Percentiles rank a stretch among this genome's conserved stretches.
These are phyloP conservation scores for Eristalinus aeneus DNA, from an alignment of 2,888 invertebrate genomes.

Conservation along the genomic window DNA sequence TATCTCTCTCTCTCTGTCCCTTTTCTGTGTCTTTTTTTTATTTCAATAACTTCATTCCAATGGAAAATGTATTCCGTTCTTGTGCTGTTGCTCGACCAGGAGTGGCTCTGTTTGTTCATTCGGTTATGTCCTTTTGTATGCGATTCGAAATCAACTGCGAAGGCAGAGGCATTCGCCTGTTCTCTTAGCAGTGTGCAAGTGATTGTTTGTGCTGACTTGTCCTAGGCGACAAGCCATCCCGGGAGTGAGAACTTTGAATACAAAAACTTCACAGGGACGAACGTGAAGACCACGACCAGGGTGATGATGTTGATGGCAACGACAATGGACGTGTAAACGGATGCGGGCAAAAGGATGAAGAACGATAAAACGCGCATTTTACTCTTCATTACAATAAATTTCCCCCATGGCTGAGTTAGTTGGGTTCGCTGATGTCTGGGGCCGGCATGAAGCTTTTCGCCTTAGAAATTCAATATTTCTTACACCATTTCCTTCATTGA, in stretches of 20 bases:
- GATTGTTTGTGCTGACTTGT: slow-evolving; percentile 56
- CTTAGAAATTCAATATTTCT: slow-evolving; percentile 73
- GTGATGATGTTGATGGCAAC: slow-evolving; percentile 52
- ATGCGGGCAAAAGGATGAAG: slow-evolving; percentile 62
- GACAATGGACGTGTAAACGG: slow-evolving; percentile 65
- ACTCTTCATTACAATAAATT: slow-evolving; percentile 71
- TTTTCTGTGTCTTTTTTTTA: background rate
- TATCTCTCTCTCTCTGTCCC: too few species aligned
- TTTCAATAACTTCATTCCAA: slow-evolving; percentile 53
- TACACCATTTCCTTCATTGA: slow-evolving; percentile 74
- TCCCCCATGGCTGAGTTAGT: slow-evolving; percentile 63
- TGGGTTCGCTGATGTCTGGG: slow-evolving; percentile 2
- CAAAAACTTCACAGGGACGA: slow-evolving; percentile 12
- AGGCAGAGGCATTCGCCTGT: slow-evolving; percentile 24
- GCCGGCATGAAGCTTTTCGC: slow-evolving; percentile 44
- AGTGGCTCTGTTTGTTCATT: slow-evolving; percentile 34
- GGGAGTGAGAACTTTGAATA: slow-evolving; percentile 28
- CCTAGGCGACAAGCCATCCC: slow-evolving; percentile 29
- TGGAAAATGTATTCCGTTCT: slow-evolving; percentile 53
- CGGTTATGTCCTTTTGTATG: slow-evolving; percentile 34
- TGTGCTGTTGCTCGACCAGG: slow-evolving; percentile 23
- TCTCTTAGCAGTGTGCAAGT: slow-evolving; percentile 44
- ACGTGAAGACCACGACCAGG: slow-evolving; percentile 6
- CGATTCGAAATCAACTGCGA: slow-evolving; percentile 46
- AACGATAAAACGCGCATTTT: slow-evolving; percentile 70